Evolutionary conservation across 2,113 vertebrate species (phyloP), one percentile per base, ranked within the genome.

Genomic region (Terrapene triunguis): DNA sequence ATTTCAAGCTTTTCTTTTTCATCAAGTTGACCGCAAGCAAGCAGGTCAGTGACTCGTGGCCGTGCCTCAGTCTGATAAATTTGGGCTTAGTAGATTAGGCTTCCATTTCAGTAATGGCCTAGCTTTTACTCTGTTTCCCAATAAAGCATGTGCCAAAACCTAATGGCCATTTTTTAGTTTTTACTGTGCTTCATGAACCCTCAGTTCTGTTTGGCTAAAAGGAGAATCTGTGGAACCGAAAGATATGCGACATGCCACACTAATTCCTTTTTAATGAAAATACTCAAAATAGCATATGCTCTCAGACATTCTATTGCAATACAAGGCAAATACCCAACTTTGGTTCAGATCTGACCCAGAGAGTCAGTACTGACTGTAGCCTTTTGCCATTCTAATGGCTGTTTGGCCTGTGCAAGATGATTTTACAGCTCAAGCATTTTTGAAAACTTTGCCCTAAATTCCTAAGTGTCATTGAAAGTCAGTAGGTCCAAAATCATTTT

Each of bases 1-100:
- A 62, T 92, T 94, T 84, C 27, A 78, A 55, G 80, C 48, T 89
- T 69, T 65, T 95, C 59, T 86, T 25, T 89, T 57, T 92, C 32
- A 38, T 55, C 48, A 10, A 2, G 62, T 35, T 16, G 22, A 89
- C 87, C 5, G 13, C 1, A 10, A 80, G 35, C 69, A 82, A 89
- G 80, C n/a, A 74, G 21, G n/a, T 84, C 54, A 84, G 0, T 55
- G 62, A 95, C 74, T 5, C 25, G 32, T 4, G 80, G 19, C 89
- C 47, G 80, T 93, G 24, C 17, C 19, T 38, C 65, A 17, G 32
- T 6, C 50, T 83, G 54, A 74, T 76, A 83, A 83, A 25, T 21
- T 81, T 79, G 35, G 54, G 80, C 25, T 5, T 38, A 85, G 87
- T 79, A 2, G 38, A 79, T 76, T 29, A 24, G 17, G 19, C 78